Evolutionary conservation across 2,888 invertebrate species (phyloP).

Genomic region (Andrena minutula): DNA sequence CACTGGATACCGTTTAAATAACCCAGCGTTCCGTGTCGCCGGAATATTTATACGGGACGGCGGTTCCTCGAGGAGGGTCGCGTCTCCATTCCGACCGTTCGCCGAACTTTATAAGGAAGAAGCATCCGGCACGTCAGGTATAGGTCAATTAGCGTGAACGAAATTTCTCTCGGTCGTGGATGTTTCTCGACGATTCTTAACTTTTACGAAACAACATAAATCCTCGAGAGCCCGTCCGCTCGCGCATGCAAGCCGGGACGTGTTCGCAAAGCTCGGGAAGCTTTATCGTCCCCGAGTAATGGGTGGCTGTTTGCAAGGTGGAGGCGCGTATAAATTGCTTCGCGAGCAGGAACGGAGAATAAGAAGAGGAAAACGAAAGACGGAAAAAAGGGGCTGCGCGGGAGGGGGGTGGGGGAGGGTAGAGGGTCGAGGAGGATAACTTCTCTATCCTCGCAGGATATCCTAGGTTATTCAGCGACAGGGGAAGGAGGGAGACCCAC

Average conservation of each 20-base stretch:
- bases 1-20: not conserved
- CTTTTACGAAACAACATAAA: conserved; percentile 61
- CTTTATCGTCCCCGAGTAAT: conserved; percentile 74
- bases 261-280: conserved; percentile 65
- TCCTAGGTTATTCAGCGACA: conserved; percentile 65
- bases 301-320: conserved; percentile 73
- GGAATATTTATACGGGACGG: not conserved
- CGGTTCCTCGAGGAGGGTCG: not conserved
- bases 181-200: conserved; percentile 62
- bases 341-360: conserved; percentile 61
- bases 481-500: conserved; percentile 64
- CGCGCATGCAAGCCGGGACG: conserved; percentile 61
- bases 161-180: conserved; percentile 25
- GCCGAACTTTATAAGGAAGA: not conserved
- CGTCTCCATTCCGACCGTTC: not conserved
- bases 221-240: conserved; percentile 29
- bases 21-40: not conserved
- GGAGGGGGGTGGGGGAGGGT: conserved; percentile 11
- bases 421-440: conserved; percentile 48
- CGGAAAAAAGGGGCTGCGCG: conserved; percentile 3
- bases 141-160: conserved; percentile 50
- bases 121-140: not conserved
- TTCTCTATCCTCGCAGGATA: conserved; percentile 73
- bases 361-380: conserved; percentile 42
- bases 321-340: conserved; percentile 76